Percentiles rank a stretch among this genome's conserved stretches.
Conservation (phyloP, 2,797 vertebrate genomes). For the Notolabrus celidotus region DNA sequence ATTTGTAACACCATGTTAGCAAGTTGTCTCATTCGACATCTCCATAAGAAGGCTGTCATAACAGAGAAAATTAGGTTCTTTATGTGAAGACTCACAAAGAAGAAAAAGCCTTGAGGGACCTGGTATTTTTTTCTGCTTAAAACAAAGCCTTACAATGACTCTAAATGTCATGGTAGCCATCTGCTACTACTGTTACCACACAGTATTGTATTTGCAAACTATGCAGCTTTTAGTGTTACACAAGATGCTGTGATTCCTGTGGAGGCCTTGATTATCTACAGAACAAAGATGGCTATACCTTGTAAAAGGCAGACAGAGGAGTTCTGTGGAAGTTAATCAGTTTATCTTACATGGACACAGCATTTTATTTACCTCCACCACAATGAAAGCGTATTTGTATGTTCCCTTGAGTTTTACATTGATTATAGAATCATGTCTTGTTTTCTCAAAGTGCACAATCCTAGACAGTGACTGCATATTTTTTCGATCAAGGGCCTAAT, state of each 20-base stretch:
- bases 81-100: not conserved
- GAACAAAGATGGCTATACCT: constrained; percentile 14
- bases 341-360: constrained; percentile 28
- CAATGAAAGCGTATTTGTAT: too few species aligned
- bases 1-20: not conserved
- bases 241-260: not conserved
- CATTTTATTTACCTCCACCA: not conserved
- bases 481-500: too few species aligned
- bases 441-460: too few species aligned
- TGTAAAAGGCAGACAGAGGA: too few species aligned
- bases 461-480: too few species aligned
- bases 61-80: not conserved
- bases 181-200: constrained; percentile 24
- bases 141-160: constrained; percentile 11
- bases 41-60: constrained; percentile 1
- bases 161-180: constrained; percentile 19
- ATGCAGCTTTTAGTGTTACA: not conserved
- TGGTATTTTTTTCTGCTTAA: not conserved
- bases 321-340: not conserved
- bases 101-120: constrained; percentile 29
- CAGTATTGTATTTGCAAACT: constrained; percentile 3
- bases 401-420: too few species aligned
- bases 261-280: not conserved
- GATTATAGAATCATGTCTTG: too few species aligned
- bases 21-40: constrained; percentile 7